Conservation (phyloP, 2,888 invertebrate species). For the Molorchus minor region DNA sequence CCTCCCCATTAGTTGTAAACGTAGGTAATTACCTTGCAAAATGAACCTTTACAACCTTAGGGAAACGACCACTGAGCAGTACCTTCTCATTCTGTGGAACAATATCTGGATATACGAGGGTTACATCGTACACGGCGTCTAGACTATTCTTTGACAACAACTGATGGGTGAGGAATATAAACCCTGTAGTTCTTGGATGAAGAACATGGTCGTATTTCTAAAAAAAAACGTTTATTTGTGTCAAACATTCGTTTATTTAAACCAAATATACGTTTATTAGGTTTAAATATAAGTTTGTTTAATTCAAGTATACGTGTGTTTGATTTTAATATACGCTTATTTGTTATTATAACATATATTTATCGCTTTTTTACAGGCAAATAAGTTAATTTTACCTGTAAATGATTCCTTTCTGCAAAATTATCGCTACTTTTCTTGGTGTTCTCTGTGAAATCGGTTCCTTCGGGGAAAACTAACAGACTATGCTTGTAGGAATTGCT, state of each 20-base stretch:
- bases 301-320: too few species aligned
- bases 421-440: constrained; percentile 76
- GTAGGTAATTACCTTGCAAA: constrained; percentile 72
- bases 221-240: too few species aligned
- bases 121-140: constrained; percentile 84
- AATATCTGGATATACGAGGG: constrained; percentile 82
- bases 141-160: constrained; percentile 70
- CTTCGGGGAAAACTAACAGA: constrained; percentile 87
- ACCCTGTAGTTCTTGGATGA: constrained; percentile 89
- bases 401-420: constrained; percentile 74
- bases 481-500: constrained; percentile 73
- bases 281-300: too few species aligned
- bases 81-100: constrained; percentile 80
- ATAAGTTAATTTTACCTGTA: constrained; percentile 73
- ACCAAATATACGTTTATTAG: too few species aligned
- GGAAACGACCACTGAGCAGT: constrained; percentile 75
- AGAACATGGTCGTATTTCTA: constrained; percentile 76
- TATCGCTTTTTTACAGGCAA: too few species aligned
- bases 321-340: too few species aligned
- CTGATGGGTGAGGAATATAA: constrained; percentile 69
- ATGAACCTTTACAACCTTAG: constrained; percentile 79
- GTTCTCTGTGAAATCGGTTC: constrained; percentile 80
- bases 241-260: too few species aligned
- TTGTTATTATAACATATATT: too few species aligned
- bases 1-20: not conserved